A percentile compares a stretch with the other conserved stretches of the same genome.
Evolutionary conservation across 2,113 vertebrate species (phyloP).

Genomic region (Perca flavescens): DNA sequence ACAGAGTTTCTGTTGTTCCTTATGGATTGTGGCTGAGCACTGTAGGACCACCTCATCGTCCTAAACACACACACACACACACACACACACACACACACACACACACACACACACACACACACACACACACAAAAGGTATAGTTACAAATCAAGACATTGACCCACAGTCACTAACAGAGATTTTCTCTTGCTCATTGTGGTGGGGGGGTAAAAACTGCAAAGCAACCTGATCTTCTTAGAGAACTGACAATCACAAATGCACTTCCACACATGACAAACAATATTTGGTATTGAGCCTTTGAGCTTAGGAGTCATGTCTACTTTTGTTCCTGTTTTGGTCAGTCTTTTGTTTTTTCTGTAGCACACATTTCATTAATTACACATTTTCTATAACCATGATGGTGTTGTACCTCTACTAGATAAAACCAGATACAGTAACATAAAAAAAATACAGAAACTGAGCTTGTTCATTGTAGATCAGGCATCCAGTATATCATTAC

Average conservation of each 20-base stretch:
- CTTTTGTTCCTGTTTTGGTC: too few species aligned
- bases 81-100: constrained; percentile 41
- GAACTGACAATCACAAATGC: neutral
- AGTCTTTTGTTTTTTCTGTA: too few species aligned
- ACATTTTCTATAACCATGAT: neutral
- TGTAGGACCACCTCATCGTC: constrained; percentile 98
- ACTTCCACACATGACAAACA: neutral
- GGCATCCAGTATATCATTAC: neutral
- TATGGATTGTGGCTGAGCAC: constrained; percentile 92
- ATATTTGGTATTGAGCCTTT: neutral
- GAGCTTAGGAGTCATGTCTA: too few species aligned
- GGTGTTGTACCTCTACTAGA: neutral
- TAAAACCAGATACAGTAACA: neutral
- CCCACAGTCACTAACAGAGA: constrained; percentile 61
- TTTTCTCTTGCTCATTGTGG: constrained; percentile 88
- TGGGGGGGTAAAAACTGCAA: constrained; percentile 83
- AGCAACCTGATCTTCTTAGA: constrained; percentile 89
- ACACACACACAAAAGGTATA: neutral
- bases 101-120: too few species aligned
- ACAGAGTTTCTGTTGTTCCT: constrained; percentile 96
- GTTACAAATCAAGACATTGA: neutral
- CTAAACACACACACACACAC: constrained; percentile 74
- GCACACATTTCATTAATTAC: neutral
- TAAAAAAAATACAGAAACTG: neutral
- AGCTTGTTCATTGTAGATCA: neutral